Evolutionary conservation across 2,888 invertebrate species (phyloP).

Genomic region (Nysson spinosus): DNA sequence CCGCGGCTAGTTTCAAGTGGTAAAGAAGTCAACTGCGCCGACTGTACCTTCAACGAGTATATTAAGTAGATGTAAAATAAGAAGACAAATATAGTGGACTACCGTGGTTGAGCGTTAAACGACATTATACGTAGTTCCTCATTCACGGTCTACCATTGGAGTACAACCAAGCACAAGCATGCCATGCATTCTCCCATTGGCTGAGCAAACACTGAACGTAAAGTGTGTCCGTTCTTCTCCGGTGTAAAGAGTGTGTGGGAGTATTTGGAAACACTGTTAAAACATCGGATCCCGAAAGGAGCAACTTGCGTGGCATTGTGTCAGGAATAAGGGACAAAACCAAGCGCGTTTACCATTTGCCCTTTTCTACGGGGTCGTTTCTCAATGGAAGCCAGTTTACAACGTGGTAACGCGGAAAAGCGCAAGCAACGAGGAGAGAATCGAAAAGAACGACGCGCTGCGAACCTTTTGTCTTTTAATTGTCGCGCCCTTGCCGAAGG

Average conservation of each 20-base stretch:
- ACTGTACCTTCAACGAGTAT: too few relatives aligned
- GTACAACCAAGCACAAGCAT: too few relatives aligned
- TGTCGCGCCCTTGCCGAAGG: constrained; percentile 45
- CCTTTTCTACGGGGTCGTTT: constrained; percentile 56
- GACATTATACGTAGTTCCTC: too few relatives aligned
- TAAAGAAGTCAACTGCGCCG: too few relatives aligned
- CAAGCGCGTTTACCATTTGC: constrained; percentile 21
- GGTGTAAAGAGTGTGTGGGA: constrained; percentile 42
- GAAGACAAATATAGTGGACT: too few relatives aligned
- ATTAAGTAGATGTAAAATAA: too few relatives aligned
- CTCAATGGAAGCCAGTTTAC: constrained; percentile 37
- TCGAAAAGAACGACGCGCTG: constrained; percentile 53
- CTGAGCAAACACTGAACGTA: constrained; percentile 67
- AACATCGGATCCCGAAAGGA: constrained; percentile 63
- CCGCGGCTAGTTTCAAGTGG: too few relatives aligned
- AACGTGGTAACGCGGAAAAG: constrained; percentile 9
- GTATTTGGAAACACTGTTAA: constrained; percentile 70
- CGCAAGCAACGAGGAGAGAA: constrained; percentile 8
- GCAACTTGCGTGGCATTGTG: constrained; percentile 59
- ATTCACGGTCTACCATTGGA: too few relatives aligned
- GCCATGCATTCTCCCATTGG: too few relatives aligned
- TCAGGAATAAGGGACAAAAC: constrained; percentile 51
- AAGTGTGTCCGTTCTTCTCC: constrained; percentile 53
- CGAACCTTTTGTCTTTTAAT: constrained; percentile 67
- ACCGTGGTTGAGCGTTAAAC: too few relatives aligned